Evolutionary conservation across 2,797 vertebrate species (phyloP), one percentile per base, ranked within the genome.

Genomic region (Sebastes baramenuke): DNA sequence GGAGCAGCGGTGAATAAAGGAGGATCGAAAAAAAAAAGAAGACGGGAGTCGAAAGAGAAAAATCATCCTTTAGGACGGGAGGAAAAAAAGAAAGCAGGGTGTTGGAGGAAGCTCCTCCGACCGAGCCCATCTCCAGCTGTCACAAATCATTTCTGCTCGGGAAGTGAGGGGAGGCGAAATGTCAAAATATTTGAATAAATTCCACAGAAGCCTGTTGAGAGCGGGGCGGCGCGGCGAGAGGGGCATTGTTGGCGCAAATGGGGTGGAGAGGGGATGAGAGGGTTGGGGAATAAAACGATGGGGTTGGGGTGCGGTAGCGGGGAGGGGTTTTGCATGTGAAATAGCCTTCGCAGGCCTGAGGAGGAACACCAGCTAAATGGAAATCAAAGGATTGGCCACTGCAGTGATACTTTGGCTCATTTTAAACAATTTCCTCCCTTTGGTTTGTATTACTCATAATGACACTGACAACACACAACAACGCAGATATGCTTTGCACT

Each of bases 121-220:
- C 91, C 84, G 89, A 94, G 84, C 92, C 91, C 93, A 94, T 95
- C 97, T 97, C 96, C 97, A 97, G 97, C 97, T 99, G 98, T 98
- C 97, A 98, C 97, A 97, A 97, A 98, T 97, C 97, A 98, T 98
- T 98, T 98, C 97, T 97, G 96, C 97, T 98, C 97, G 96, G 97
- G 96, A 98, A 98, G 97, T 98, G 97, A 98, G 97, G 97, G 97
- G 97, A 98, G 97, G 96, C 96, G 96, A 98, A 97, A 98, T 98
- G 97, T 98, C 97, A 98, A 98, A 99, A 98, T 98, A 98, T 98
- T 98, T 98, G 97, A 98, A 98, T 98, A 97, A 96, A 97, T 98
- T 98, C 97, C 95, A 96, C 96, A 96, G 96, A 96, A 94, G 92
- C 89, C 91, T 94, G 91, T 93, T 92, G 92, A 94, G 93, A 93